Evolutionary conservation across 1,140 invertebrate genomes (phyloP).

Genomic region (Drosophila chauvacae): DNA sequence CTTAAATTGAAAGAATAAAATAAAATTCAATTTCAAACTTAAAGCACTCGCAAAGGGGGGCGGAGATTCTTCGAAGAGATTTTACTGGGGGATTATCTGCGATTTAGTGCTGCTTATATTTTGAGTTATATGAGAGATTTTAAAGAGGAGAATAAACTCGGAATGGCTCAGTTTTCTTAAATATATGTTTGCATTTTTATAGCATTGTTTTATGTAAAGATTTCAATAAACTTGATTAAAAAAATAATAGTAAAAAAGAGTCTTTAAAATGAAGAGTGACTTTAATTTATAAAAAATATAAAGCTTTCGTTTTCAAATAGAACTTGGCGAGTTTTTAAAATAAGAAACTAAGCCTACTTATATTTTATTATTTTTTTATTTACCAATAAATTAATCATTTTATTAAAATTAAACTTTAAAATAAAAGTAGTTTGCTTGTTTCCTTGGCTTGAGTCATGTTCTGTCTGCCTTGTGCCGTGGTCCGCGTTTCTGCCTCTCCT

Average conservation of each 20-base stretch:
- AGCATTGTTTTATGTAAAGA: not conserved
- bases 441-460: not conserved
- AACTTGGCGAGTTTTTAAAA: too few relatives aligned
- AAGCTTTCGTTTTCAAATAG: too few relatives aligned
- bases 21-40: constrained; percentile 4
- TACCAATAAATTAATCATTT: too few relatives aligned
- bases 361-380: too few relatives aligned
- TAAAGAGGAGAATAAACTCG: not conserved
- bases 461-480: too few relatives aligned
- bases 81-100: not conserved
- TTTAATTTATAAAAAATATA: not conserved
- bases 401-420: not conserved
- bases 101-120: constrained; percentile 2
- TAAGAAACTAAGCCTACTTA: too few relatives aligned
- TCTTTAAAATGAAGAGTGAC: not conserved
- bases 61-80: not conserved
- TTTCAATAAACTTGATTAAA: not conserved
- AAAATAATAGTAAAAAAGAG: not conserved
- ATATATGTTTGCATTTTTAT: not conserved
- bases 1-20: not conserved
- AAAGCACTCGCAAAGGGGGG: not conserved
- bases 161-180: too few relatives aligned
- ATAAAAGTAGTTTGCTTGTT: not conserved
- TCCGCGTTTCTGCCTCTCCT: not conserved
- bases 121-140: not conserved